Percentiles rank a stretch among this genome's conserved stretches.
phyloP scores from a whole-genome alignment of 2,113 vertebrate genomes.

The Astur gentilis region DNA sequence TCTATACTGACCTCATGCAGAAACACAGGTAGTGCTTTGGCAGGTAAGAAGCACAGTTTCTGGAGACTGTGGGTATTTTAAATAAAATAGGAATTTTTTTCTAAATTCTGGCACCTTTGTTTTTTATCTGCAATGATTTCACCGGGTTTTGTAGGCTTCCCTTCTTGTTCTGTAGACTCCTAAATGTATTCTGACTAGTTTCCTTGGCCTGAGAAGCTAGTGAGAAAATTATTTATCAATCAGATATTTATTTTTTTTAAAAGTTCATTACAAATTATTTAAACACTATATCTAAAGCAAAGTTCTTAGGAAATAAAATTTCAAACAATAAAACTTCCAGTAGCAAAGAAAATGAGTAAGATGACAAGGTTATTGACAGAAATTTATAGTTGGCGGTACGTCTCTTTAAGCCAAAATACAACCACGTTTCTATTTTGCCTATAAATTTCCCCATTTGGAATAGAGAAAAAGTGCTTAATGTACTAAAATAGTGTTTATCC shows the following conservation, averaged over 20 bases:
- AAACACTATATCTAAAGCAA: not conserved
- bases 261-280: not conserved
- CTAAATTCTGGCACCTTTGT: constrained; percentile 46
- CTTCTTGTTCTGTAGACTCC: constrained; percentile 65
- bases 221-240: constrained; percentile 11
- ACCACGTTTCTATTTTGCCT: not conserved
- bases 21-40: not conserved
- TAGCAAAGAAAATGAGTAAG: not conserved
- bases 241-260: not conserved
- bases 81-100: not conserved
- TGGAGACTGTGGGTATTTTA: not conserved
- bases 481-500: not conserved
- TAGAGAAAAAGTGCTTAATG: not conserved
- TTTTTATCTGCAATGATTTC: constrained; percentile 65
- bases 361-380: not conserved
- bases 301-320: not conserved
- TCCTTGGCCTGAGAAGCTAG: constrained; percentile 53
- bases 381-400: not conserved
- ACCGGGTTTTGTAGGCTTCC: constrained; percentile 65
- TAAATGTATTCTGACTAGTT: constrained; percentile 23
- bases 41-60: not conserved
- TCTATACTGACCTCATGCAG: not conserved
- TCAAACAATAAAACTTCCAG: not conserved
- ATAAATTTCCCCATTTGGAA: not conserved
- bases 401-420: not conserved